These are phyloP conservation scores for Allenopithecus nigroviridis DNA, from an alignment of 2,797 vertebrate genomes.

Conservation along the genomic window DNA sequence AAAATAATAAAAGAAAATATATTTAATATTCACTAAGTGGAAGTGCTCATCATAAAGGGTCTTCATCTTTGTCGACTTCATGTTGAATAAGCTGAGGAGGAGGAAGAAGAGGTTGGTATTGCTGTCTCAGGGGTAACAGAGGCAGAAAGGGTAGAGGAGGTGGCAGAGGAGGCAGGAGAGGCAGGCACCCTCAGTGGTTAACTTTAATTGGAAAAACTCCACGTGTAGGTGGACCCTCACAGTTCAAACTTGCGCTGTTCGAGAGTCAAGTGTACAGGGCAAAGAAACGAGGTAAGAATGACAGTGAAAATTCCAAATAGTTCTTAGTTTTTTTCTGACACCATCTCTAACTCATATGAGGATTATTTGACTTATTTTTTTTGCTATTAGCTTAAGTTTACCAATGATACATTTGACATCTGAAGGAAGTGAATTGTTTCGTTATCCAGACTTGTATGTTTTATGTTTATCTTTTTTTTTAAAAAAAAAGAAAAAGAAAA, in stretches of 20 bases:
- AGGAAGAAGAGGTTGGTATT: background rate
- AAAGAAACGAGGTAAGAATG: background rate
- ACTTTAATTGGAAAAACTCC: background rate
- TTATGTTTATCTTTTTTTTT: background rate
- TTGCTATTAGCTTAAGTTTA: background rate
- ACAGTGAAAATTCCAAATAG: background rate
- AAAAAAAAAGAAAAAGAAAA: background rate
- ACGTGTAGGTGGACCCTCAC: background rate
- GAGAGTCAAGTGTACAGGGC: background rate
- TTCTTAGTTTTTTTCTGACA: background rate
- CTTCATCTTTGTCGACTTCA: background rate
- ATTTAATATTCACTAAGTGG: background rate
- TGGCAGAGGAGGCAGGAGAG: background rate
- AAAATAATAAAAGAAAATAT: background rate
- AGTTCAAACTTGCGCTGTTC: background rate
- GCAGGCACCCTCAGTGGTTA: background rate
- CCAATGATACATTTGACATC: background rate
- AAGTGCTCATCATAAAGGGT: background rate
- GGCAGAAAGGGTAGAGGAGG: background rate
- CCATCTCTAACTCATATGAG: background rate
- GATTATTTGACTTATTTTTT: conserved; percentile 31
- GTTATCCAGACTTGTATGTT: background rate
- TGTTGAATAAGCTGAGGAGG: background rate
- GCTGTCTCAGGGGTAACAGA: background rate
- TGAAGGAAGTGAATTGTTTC: background rate